Evolutionary conservation across 2,113 vertebrate species (phyloP), one percentile per base, ranked within the genome.

Genomic region (Oriolus oriolus): DNA sequence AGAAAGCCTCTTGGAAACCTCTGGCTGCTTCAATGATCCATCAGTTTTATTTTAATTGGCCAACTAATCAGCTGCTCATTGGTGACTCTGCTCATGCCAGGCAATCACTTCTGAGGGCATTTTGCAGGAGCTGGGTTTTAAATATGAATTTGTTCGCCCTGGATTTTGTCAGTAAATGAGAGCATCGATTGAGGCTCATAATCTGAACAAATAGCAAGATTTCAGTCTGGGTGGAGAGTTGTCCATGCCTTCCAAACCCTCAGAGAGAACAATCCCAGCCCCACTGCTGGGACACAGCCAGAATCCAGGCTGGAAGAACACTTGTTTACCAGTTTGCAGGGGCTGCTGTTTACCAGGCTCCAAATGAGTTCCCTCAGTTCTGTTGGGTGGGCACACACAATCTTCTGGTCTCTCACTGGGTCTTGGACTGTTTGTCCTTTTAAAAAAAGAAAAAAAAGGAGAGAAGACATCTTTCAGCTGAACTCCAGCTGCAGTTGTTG

Each of bases 31-130:
- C 84, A 96, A 89, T 5, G 5, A 73, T 76, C 57, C 77, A 44
- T 86, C 53, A 71, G 70, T 61, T 92, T 81, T 71, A 64, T 84
- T 95, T 94, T 94, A 93, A 95, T 93, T 93, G 92, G 73, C 77
- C 69, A 61, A 13, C 59, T 93, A 89, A 96, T 96, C 83, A 94
- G 66, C 52, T 90, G 70, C 59, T 93, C 87, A 2, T 64, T 77
- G 39, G 91, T 70, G 69, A 84, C 89, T 90, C 76, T 47, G 83
- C 87, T 64, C 81, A 6, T 82, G 81, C 73, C 87, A 73, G 42
- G 68, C 82, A 84, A 18, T 92, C 82, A 41, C 60, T 91, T 71
- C 49, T n/a, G 37, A 89, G 84, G 50, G 64, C 54, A 26, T 86
- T 89, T 84, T 84, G 68, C 89, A 74, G 80, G 84, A 93, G 35